Percentiles rank a stretch among this genome's conserved stretches.
Evolutionary conservation across 1,140 invertebrate species (phyloP).

Genomic region (Papilio polytes): DNA sequence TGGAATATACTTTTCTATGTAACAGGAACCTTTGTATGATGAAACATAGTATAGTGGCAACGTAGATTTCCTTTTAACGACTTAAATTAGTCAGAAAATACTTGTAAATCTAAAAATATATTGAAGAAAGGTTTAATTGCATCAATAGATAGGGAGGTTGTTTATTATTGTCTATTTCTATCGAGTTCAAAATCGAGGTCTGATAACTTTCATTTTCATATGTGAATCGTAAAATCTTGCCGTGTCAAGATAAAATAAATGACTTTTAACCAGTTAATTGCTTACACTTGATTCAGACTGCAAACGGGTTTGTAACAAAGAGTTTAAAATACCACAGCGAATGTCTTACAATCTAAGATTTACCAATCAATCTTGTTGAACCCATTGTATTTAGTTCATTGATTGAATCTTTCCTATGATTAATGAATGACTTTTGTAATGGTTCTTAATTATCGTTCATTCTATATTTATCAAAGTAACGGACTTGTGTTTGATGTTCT

Average conservation of each 20-base stretch:
- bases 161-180: neutral
- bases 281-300: conserved; percentile 9
- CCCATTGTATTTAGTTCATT: conserved; percentile 15
- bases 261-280: conserved; percentile 12
- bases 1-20: neutral
- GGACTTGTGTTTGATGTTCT: neutral
- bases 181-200: neutral
- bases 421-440: conserved; percentile 18
- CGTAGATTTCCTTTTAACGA: neutral
- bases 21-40: neutral
- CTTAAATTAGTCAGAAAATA: neutral
- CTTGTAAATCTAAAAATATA: neutral
- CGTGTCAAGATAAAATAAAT: conserved; percentile 7
- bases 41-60: no score
- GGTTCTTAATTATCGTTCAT: conserved; percentile 18
- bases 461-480: conserved; percentile 5
- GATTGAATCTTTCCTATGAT: conserved; percentile 30
- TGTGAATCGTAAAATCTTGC: neutral
- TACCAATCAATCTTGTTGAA: conserved; percentile 22
- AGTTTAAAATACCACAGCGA: neutral
- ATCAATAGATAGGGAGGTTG: neutral
- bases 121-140: neutral
- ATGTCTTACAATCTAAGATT: conserved; percentile 18
- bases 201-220: neutral
- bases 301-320: conserved; percentile 13